Evolutionary conservation across 2,113 vertebrate genomes (phyloP).

Genomic region (Climacteris rufus): DNA sequence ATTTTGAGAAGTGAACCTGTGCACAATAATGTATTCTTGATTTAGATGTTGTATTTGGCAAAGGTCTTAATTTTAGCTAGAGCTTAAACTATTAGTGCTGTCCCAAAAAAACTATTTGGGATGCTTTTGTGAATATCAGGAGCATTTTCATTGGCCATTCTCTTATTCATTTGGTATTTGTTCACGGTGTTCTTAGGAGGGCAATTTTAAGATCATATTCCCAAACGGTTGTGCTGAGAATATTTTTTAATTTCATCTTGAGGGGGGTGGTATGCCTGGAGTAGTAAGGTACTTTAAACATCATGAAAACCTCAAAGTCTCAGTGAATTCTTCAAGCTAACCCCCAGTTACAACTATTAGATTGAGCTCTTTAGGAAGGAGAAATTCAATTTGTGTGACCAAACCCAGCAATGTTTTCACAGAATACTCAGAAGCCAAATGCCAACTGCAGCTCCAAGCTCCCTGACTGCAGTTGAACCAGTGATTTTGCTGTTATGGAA

Average conservation of each 20-base stretch:
- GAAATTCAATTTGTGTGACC: background rate
- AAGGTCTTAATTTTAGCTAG: background rate
- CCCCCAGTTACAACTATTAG: background rate
- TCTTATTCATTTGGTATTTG: background rate
- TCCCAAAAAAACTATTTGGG: background rate
- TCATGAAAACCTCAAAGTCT: background rate
- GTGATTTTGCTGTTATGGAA: background rate
- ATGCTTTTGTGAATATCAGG: background rate
- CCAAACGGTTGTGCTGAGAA: background rate
- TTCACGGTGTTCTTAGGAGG: background rate
- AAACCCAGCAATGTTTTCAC: background rate
- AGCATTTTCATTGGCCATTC: background rate
- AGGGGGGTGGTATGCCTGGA: background rate
- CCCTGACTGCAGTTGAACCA: background rate
- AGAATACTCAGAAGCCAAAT: background rate
- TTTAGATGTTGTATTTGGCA: background rate
- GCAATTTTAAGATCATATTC: background rate
- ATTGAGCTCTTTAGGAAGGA: background rate
- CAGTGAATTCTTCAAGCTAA: background rate
- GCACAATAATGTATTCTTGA: background rate
- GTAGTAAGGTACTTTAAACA: background rate
- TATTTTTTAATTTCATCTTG: background rate
- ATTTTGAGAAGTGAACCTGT: background rate
- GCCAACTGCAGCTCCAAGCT: background rate
- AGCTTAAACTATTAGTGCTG: background rate